Evolutionary conservation across 1,140 invertebrate species (phyloP).

Genomic region (Drosophila saltans): DNA sequence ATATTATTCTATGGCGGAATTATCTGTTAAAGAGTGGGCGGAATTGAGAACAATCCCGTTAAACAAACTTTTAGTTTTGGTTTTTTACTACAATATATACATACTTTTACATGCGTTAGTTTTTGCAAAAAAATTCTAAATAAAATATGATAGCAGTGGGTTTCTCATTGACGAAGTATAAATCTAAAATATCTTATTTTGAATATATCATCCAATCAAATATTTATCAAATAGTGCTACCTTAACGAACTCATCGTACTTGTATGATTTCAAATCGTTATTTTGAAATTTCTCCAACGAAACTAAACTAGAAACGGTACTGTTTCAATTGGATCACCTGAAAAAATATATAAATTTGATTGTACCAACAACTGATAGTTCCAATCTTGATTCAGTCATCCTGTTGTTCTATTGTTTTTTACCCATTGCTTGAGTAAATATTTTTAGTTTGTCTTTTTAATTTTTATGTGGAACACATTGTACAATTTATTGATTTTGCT

Average conservation of each 20-base stretch:
- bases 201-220: not conserved
- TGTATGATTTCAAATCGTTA: no score
- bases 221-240: not conserved
- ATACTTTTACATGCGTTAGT: not conserved
- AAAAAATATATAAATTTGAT: not conserved
- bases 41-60: not conserved
- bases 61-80: not conserved
- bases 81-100: not conserved
- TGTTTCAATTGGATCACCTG: not conserved
- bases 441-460: not conserved
- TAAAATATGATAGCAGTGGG: not conserved
- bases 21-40: not conserved
- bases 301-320: not conserved
- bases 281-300: not conserved
- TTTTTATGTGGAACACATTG: not conserved
- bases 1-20: no score
- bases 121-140: not conserved
- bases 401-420: not conserved
- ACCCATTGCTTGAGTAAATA: not conserved
- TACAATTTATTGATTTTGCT: conserved; percentile 1
- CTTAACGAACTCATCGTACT: no score
- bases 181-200: not conserved
- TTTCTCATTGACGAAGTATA: not conserved
- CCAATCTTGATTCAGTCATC: not conserved
- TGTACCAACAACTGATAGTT: not conserved